These are phyloP conservation scores for Corythornis vintsioides DNA, from an alignment of 2,113 vertebrate genomes.

Conservation along the genomic window DNA sequence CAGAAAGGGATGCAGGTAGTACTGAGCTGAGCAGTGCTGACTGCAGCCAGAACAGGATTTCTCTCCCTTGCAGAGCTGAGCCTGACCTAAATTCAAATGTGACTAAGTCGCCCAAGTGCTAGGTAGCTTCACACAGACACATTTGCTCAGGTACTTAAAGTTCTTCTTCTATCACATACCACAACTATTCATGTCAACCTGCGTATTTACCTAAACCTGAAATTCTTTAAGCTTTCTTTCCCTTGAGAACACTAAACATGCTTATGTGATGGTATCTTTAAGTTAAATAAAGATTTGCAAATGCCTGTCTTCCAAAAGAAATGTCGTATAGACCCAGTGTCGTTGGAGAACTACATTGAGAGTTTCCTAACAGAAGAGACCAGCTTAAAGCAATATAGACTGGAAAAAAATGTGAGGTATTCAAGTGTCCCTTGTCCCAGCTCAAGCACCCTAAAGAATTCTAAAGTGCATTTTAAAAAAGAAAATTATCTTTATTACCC, in stretches of 20 bases:
- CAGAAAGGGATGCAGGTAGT: neutral
- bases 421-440: neutral
- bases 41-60: neutral
- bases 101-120: neutral
- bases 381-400: neutral
- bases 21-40: neutral
- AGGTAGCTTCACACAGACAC: neutral
- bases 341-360: neutral
- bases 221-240: neutral
- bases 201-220: neutral
- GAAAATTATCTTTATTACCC: neutral
- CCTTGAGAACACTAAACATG: constrained; percentile 13
- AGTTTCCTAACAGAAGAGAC: neutral
- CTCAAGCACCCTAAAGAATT: neutral
- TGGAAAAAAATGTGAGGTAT: neutral
- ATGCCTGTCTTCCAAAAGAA: constrained; percentile 24
- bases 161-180: constrained; percentile 25
- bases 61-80: neutral
- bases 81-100: neutral
- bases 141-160: constrained; percentile 23
- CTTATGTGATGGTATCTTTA: neutral
- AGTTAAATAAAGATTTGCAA: constrained; percentile 22
- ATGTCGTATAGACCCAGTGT: neutral
- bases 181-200: constrained; percentile 1
- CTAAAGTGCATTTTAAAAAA: neutral